Conservation (phyloP, 1,140 invertebrate genomes). For the honey bee (Apis mellifera) region Amel_HAv3.1 CM009936.2:16486501-16487000, state of each 20-base stretch:
- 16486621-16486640: conserved; percentile 4
- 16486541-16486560: neutral
- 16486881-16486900: conserved; percentile 72
- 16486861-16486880: conserved; percentile 87
- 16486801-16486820: conserved; percentile 96
- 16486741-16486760: conserved; percentile 97
- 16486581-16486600: neutral
- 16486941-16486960: conserved; percentile 34
- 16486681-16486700: conserved; percentile 58
- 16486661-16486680: conserved; percentile 28
- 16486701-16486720: conserved; percentile 74
- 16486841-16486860: conserved; percentile 96
- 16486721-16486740: conserved; percentile 83
- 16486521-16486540: conserved; percentile 87
- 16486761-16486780: conserved; percentile 99
- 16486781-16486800: conserved; percentile 97
- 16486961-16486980: conserved; percentile 95
- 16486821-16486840: conserved; percentile 97
- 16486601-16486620: neutral
- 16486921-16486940: neutral
- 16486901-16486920: neutral
- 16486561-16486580: neutral
- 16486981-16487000: conserved; percentile 98
- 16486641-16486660: conserved; percentile 43
- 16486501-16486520: conserved; percentile 99